Evolutionary conservation across 2,113 vertebrate species (phyloP).

Genomic region (Anarhynchus alexandrinus): DNA sequence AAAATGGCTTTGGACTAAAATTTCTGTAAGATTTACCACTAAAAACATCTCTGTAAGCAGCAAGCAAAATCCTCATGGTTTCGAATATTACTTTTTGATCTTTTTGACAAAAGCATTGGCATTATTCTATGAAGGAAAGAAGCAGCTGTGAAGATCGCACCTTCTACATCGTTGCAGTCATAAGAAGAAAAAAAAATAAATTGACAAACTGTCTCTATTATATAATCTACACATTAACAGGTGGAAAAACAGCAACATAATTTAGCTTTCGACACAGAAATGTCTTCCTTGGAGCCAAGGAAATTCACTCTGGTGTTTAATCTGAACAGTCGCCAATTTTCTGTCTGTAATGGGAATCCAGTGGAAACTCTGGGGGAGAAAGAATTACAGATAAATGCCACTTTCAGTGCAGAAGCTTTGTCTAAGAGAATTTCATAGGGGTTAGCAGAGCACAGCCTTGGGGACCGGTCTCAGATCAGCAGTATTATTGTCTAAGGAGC

Average conservation of each 20-base stretch:
- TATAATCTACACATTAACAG: slow-evolving; percentile 55
- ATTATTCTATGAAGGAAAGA: not conserved
- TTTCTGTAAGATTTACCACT: not conserved
- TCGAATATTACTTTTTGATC: not conserved
- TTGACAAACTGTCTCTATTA: slow-evolving; percentile 23
- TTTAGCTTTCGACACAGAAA: slow-evolving; percentile 58
- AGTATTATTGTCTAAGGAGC: not conserved
- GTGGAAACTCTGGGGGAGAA: slow-evolving; percentile 27
- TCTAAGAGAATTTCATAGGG: not conserved
- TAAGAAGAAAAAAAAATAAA: not conserved
- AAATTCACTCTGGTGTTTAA: slow-evolving; percentile 61
- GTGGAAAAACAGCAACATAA: slow-evolving; percentile 61
- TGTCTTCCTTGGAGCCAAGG: slow-evolving; percentile 51
- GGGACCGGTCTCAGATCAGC: not conserved
- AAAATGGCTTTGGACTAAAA: not conserved
- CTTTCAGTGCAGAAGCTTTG: not conserved
- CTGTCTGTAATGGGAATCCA: slow-evolving; percentile 54
- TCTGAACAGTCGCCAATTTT: slow-evolving; percentile 66
- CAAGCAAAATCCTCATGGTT: not conserved
- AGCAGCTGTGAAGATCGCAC: not conserved
- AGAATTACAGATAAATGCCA: slow-evolving; percentile 44
- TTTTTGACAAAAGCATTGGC: not conserved
- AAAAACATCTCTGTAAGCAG: not conserved
- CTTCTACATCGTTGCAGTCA: not conserved
- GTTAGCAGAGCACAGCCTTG: not conserved